Percentiles rank a stretch among this genome's conserved stretches.
Evolutionary conservation across 1,140 invertebrate genomes (phyloP).

Genomic region (Theocolax elegans): DNA sequence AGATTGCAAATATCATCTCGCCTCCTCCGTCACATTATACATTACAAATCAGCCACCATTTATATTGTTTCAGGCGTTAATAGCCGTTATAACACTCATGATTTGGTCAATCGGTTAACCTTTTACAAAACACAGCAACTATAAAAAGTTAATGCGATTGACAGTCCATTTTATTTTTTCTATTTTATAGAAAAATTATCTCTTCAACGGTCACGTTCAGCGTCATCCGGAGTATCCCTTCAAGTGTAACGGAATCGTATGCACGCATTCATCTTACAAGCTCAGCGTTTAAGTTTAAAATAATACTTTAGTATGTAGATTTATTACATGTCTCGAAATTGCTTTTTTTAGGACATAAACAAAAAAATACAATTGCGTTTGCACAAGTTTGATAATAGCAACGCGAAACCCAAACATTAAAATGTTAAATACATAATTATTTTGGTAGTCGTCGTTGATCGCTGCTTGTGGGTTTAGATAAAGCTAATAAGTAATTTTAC

Average conservation of each 20-base stretch:
- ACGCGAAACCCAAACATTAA: background rate
- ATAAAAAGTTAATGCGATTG: constrained; percentile 61
- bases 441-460: no score
- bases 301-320: constrained; percentile 61
- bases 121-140: constrained; percentile 58
- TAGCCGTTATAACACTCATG: constrained; percentile 39
- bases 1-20: constrained; percentile 39
- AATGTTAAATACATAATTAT: background rate
- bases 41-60: constrained; percentile 34
- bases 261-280: constrained; percentile 43
- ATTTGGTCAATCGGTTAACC: constrained; percentile 58
- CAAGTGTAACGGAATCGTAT: constrained; percentile 39
- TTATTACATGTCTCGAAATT: constrained; percentile 47
- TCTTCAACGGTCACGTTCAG: constrained; percentile 33
- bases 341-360: constrained; percentile 46
- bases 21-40: constrained; percentile 31
- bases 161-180: constrained; percentile 46
- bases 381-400: constrained; percentile 39
- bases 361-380: constrained; percentile 46
- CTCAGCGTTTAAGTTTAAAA: constrained; percentile 54
- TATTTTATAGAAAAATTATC: constrained; percentile 40
- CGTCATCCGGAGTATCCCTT: constrained; percentile 34
- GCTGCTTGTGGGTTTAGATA: no score
- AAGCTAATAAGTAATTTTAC: constrained; percentile 3
- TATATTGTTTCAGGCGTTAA: constrained; percentile 20